Conservation (phyloP, 2,888 invertebrate species). For the Ormyrus rosae region DNA sequence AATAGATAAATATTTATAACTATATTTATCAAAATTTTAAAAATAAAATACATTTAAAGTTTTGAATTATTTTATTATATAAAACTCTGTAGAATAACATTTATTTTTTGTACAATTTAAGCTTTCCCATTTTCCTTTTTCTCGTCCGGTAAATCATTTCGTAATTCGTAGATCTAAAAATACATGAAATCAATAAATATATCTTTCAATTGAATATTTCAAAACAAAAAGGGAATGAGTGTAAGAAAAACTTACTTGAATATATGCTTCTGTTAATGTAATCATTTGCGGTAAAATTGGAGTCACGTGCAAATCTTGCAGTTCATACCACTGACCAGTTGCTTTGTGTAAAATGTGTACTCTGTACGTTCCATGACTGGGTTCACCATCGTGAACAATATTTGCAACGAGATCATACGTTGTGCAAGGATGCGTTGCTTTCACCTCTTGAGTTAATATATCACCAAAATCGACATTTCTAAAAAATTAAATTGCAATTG, state of each 20-base stretch:
- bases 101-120: constrained; percentile 2
- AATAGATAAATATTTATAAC: no score
- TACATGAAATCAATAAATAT: constrained; percentile 3
- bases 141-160: constrained; percentile 6
- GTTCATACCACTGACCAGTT: constrained; percentile 86
- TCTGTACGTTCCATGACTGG: constrained; percentile 94
- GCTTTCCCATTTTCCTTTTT: constrained; percentile 26
- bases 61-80: background rate
- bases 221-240: constrained; percentile 7
- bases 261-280: constrained; percentile 98
- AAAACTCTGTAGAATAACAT: no score
- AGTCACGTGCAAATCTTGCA: constrained; percentile 97
- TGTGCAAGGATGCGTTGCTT: constrained; percentile 85
- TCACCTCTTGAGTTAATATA: constrained; percentile 90
- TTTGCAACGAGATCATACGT: constrained; percentile 99
- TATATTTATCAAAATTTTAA: no score
- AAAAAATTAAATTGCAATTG: constrained; percentile 65
- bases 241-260: constrained; percentile 81
- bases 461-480: constrained; percentile 99
- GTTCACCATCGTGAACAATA: constrained; percentile 98
- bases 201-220: background rate
- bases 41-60: background rate
- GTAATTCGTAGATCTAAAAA: constrained; percentile 71
- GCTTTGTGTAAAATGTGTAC: constrained; percentile 94
- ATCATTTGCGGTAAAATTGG: constrained; percentile 99